These are phyloP conservation scores for Aplochiton taeniatus DNA, from an alignment of 2,797 vertebrate genomes.

Conservation along the genomic window DNA sequence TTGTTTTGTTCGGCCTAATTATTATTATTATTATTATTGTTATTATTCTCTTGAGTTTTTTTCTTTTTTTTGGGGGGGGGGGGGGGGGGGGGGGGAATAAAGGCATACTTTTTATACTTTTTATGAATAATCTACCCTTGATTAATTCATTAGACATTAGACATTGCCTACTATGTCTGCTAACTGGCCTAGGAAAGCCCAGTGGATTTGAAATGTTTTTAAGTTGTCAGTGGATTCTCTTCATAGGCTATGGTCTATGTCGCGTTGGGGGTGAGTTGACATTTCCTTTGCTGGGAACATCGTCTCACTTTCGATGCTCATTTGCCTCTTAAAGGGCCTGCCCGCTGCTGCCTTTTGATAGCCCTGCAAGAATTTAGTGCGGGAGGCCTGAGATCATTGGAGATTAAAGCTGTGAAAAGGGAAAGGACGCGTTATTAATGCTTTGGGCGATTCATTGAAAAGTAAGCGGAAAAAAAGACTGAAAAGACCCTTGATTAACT, in stretches of 20 bases:
- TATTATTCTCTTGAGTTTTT: too few relatives aligned
- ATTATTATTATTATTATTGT: too few relatives aligned
- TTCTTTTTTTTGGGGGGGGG: too few relatives aligned
- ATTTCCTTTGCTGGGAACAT: conserved; percentile 60
- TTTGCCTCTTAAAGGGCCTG: conserved; percentile 63
- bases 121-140: too few relatives aligned
- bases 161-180: too few relatives aligned
- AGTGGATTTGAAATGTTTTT: conserved; percentile 3
- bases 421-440: conserved; percentile 63
- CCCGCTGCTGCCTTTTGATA: conserved; percentile 62
- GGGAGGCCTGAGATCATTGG: conserved; percentile 57
- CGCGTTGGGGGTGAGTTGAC: conserved; percentile 45
- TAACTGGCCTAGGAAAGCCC: too few relatives aligned
- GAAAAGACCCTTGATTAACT: conserved; percentile 32
- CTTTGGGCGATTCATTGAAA: conserved; percentile 5
- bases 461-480: conserved; percentile 40
- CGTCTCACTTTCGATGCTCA: conserved; percentile 58
- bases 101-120: too few relatives aligned
- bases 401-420: conserved; percentile 60
- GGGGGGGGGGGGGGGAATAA: too few relatives aligned
- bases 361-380: conserved; percentile 60
- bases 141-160: too few relatives aligned
- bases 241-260: conserved; percentile 4
- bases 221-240: conserved; percentile 38
- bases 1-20: too few relatives aligned